Evolutionary conservation across 1,140 invertebrate genomes (phyloP).

Genomic region (Cecropterus lyciades): DNA sequence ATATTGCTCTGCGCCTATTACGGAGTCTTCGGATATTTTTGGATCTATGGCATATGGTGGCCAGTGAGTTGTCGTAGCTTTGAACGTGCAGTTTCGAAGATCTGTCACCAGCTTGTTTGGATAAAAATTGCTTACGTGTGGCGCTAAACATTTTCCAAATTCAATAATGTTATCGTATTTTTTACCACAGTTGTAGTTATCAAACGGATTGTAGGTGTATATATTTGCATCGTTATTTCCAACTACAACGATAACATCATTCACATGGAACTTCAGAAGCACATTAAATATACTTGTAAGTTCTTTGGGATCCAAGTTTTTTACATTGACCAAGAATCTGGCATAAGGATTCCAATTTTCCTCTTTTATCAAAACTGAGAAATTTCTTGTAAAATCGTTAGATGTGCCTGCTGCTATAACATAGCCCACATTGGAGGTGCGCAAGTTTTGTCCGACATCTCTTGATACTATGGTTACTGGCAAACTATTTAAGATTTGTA

Average conservation of each 20-base stretch:
- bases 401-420: constrained; percentile 36
- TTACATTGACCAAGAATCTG: constrained; percentile 45
- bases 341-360: constrained; percentile 45
- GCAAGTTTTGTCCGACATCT: neutral
- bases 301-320: constrained; percentile 21
- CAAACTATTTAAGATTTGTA: neutral
- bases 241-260: constrained; percentile 50
- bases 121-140: constrained; percentile 39
- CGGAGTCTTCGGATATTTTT: neutral
- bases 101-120: constrained; percentile 44
- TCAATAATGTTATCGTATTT: constrained; percentile 43
- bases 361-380: constrained; percentile 31
- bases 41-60: constrained; percentile 55
- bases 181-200: constrained; percentile 54
- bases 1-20: constrained; percentile 56
- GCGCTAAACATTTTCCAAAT: constrained; percentile 39
- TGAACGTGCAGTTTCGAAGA: constrained; percentile 51
- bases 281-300: constrained; percentile 47
- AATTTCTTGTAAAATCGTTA: constrained; percentile 26
- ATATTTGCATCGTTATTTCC: constrained; percentile 38
- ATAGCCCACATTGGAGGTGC: constrained; percentile 21
- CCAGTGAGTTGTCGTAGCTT: constrained; percentile 45
- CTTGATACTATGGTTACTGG: neutral
- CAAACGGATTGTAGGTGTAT: constrained; percentile 60
- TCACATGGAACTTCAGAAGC: constrained; percentile 44